Percentiles rank a stretch among this genome's conserved stretches.
Evolutionary conservation across 1,140 invertebrate species (phyloP).

Genomic region (Atta texana): DNA sequence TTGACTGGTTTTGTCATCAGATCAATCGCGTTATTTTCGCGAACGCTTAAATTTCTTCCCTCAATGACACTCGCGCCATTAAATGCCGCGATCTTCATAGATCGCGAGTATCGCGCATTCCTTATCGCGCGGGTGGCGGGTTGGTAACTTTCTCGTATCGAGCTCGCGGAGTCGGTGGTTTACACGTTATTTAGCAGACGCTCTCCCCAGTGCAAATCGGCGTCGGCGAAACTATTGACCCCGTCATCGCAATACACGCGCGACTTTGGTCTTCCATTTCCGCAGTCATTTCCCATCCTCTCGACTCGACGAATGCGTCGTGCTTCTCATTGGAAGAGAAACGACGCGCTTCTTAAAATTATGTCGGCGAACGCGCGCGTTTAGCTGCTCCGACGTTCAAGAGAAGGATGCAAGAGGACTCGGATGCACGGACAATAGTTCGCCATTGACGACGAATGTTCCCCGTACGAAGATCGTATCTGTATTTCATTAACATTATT

Average conservation of each 20-base stretch:
- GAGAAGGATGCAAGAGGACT: not conserved
- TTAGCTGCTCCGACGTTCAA: constrained; percentile 17
- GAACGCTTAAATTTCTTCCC: not conserved
- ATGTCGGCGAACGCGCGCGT: not conserved
- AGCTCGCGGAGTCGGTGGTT: constrained; percentile 68
- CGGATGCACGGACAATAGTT: constrained; percentile 65
- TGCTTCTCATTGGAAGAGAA: not conserved
- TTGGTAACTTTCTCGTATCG: constrained; percentile 71
- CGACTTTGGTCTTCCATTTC: constrained; percentile 52
- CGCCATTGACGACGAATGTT: constrained; percentile 54
- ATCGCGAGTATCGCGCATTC: constrained; percentile 59
- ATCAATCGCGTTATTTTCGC: constrained; percentile 44
- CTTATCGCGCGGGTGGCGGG: constrained; percentile 62
- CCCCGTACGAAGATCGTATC: constrained; percentile 85
- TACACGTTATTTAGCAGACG: constrained; percentile 78
- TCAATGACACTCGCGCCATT: constrained; percentile 64
- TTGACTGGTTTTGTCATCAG: not conserved
- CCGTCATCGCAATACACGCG: not conserved
- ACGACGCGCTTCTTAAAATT: constrained; percentile 46
- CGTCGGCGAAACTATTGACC: constrained; percentile 69
- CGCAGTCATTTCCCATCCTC: not conserved
- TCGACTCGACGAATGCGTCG: not conserved
- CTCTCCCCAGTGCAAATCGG: constrained; percentile 44
- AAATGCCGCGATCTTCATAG: constrained; percentile 68
- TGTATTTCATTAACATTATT: constrained; percentile 87